Conservation (phyloP, 2,888 invertebrate genomes). For the Agrochola macilenta region DNA sequence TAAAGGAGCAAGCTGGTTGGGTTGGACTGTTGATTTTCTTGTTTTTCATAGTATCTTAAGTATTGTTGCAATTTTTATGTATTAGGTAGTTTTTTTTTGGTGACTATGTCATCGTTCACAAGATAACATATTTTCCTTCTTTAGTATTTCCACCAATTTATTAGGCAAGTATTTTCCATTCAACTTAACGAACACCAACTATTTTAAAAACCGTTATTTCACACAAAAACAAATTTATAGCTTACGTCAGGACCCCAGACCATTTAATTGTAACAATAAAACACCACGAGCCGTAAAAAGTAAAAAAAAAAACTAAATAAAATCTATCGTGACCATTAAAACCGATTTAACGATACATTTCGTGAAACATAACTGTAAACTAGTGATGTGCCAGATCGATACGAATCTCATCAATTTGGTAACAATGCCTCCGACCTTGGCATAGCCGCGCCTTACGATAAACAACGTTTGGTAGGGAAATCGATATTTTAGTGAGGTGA, state of each 20-base stretch:
- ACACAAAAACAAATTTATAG: slow-evolving; percentile 14
- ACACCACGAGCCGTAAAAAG: slow-evolving; percentile 33
- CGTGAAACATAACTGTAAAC: slow-evolving; percentile 47
- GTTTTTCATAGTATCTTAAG: background rate
- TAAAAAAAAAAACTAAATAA: slow-evolving; percentile 38
- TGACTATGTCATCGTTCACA: background rate
- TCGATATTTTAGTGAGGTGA: slow-evolving; percentile 52
- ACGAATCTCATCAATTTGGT: slow-evolving; percentile 59
- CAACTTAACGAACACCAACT: background rate
- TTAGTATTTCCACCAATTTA: background rate
- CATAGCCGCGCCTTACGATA: slow-evolving; percentile 60
- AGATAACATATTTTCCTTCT: background rate
- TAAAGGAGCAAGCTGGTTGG: background rate
- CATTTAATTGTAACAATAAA: slow-evolving; percentile 44
- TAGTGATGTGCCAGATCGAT: slow-evolving; percentile 57
- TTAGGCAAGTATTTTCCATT: background rate
- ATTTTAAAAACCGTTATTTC: background rate
- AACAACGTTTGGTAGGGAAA: slow-evolving; percentile 48
- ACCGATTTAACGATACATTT: slow-evolving; percentile 57
- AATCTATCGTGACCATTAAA: slow-evolving; percentile 45
- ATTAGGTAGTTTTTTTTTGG: background rate
- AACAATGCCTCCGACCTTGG: slow-evolving; percentile 63
- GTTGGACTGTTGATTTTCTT: background rate
- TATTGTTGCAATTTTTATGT: background rate
- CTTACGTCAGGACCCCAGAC: slow-evolving; percentile 15